A percentile compares a stretch with the other conserved stretches of the same genome.
phyloP scores from a whole-genome alignment of 2,113 vertebrate genomes.

The Rhynchopsitta pachyrhyncha region DNA sequence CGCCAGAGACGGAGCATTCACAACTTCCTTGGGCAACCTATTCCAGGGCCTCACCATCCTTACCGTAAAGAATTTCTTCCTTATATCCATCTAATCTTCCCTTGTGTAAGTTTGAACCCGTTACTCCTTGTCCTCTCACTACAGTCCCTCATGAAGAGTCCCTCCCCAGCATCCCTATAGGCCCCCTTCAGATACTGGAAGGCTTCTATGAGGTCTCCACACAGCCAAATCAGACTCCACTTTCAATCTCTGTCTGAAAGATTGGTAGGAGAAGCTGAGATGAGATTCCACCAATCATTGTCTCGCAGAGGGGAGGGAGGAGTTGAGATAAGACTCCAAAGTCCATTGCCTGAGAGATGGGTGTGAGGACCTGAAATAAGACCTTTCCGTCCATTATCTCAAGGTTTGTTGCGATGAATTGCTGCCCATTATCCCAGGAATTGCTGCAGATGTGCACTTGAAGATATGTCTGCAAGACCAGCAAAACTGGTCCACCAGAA shows the following conservation, averaged over 20 bases:
- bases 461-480: neutral
- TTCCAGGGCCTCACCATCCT: too few species aligned
- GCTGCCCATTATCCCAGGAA: neutral
- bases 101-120: too few species aligned
- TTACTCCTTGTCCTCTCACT: too few species aligned
- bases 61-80: too few species aligned
- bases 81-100: too few species aligned
- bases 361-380: neutral
- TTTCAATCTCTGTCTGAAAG: neutral
- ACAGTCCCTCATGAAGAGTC: too few species aligned
- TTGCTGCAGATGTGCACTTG: neutral
- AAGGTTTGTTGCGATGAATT: neutral
- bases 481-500: neutral
- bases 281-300: neutral
- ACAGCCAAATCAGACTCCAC: neutral
- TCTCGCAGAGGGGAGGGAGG: neutral
- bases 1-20: too few species aligned
- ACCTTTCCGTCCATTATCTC: neutral
- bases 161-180: too few species aligned
- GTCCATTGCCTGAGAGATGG: neutral
- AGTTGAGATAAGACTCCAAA: neutral
- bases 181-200: too few species aligned
- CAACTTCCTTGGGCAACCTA: too few species aligned
- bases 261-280: neutral
- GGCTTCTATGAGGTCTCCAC: too few species aligned